Base-by-base conservation (phyloP, 2,888 invertebrate genomes). In the Stenolophus ochropezus region DNA sequence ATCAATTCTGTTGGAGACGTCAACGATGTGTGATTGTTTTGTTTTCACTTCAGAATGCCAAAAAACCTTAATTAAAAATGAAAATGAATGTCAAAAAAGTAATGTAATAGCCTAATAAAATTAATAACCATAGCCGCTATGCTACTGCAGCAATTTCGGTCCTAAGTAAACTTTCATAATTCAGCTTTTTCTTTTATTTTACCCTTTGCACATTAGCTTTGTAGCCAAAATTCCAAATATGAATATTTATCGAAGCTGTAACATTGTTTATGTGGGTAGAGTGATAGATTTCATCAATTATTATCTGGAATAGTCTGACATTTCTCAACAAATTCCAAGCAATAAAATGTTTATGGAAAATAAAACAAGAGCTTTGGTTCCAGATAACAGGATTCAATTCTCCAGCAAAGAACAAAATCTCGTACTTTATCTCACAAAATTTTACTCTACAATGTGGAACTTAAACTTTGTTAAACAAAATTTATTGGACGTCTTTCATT, bases 311-410 rank as follows among this genome's bases (percentile, higher is more conserved):
- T 61, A 61, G 4, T 61, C 58, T 25, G 58, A 23, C 23, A 61
- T 61, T 61, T 61, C 61, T 14, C 23, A 61, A 61, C 61, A 61
- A 61, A 61, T 61, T 61, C 61, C n/a, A 23, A 61, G 61, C 65
- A 8, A 16, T 69, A 69, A 69, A 69, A 69, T 69, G 65, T 69
- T 69, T 69, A 69, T 69, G 18, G 65, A 69, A 69, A 69, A n/a
- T 69, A 69, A 69, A 69, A 33, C 61, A 61, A 21, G 61, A 61
- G n/a, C 61, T 11, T 23, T 14, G 8, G 1, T 61, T 25, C 11
- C 25, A 61, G 61, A 61, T 51, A 51, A 51, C 51, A 14, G 23
- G 11, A 25, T 61, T 61, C 25, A 11, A 27, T 61, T 61, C 25
- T 23, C 14, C 11, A 23, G 5, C 1, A 56, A 18, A 56, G 56